phyloP scores from a whole-genome alignment of 2,888 invertebrate species.

The Calameuta filiformis region DNA sequence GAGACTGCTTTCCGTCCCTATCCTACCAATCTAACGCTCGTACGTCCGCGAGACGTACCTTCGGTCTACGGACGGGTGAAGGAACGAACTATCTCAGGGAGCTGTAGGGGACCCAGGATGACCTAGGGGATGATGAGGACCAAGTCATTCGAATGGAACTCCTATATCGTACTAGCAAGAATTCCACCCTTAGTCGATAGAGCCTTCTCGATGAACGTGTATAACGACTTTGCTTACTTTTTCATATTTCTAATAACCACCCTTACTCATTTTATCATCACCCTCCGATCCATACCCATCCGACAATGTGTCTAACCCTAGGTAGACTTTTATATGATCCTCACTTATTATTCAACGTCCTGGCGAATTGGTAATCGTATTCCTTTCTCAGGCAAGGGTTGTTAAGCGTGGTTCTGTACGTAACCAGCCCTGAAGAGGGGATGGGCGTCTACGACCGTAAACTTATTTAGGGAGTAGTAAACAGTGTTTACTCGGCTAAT shows the following conservation, averaged over 20 bases:
- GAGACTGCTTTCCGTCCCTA: slow-evolving; percentile 57
- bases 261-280: background rate
- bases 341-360: background rate
- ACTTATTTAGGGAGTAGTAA: slow-evolving; percentile 52
- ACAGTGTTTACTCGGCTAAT: slow-evolving; percentile 53
- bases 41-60: slow-evolving; percentile 42
- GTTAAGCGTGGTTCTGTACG: background rate
- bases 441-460: slow-evolving; percentile 31
- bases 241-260: background rate
- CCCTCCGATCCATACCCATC: background rate
- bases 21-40: slow-evolving; percentile 52
- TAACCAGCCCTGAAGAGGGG: background rate
- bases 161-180: background rate
- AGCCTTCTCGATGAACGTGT: background rate
- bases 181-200: background rate
- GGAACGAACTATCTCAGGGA: background rate
- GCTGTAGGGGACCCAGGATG: background rate
- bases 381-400: background rate
- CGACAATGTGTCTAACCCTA: background rate
- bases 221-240: background rate
- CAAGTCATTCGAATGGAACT: background rate
- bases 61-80: background rate
- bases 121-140: slow-evolving; percentile 3
- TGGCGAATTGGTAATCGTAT: background rate
- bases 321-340: background rate